A percentile compares a stretch with the other conserved stretches of the same genome.
These are phyloP conservation scores for Drymodes brunneopygia DNA, from an alignment of 2,113 vertebrate species.

Conservation along the genomic window DNA sequence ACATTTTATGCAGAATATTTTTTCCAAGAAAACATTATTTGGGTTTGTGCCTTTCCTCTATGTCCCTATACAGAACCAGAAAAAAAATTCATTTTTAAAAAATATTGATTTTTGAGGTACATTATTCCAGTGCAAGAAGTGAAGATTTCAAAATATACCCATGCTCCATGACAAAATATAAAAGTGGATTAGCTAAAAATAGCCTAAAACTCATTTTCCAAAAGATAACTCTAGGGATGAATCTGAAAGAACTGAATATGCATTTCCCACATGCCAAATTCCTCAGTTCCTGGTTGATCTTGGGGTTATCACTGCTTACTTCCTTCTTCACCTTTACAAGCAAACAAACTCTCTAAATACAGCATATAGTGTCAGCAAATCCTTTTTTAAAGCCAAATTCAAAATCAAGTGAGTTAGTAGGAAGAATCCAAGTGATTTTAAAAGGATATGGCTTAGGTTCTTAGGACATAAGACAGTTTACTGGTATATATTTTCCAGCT, in stretches of 20 bases:
- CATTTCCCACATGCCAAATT: neutral
- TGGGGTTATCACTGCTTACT: neutral
- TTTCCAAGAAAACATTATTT: neutral
- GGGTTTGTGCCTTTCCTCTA: neutral
- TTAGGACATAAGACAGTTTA: neutral
- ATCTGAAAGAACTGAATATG: neutral
- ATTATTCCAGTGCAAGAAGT: neutral
- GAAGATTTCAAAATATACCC: neutral
- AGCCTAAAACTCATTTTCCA: neutral
- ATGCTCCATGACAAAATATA: neutral
- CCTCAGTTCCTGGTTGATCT: neutral
- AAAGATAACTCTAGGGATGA: neutral
- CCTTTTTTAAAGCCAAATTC: neutral
- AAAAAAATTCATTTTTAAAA: neutral
- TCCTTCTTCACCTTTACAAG: neutral
- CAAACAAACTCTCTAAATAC: neutral
- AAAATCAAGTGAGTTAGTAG: neutral
- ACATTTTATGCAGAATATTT: neutral
- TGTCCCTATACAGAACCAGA: neutral
- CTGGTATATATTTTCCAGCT: neutral
- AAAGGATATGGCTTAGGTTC: neutral
- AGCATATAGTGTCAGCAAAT: neutral
- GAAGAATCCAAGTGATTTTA: neutral
- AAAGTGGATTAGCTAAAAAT: neutral
- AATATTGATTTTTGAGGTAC: neutral